Evolutionary conservation across 2,888 invertebrate species (phyloP).

Genomic region (Chymomyza fuscimana): DNA sequence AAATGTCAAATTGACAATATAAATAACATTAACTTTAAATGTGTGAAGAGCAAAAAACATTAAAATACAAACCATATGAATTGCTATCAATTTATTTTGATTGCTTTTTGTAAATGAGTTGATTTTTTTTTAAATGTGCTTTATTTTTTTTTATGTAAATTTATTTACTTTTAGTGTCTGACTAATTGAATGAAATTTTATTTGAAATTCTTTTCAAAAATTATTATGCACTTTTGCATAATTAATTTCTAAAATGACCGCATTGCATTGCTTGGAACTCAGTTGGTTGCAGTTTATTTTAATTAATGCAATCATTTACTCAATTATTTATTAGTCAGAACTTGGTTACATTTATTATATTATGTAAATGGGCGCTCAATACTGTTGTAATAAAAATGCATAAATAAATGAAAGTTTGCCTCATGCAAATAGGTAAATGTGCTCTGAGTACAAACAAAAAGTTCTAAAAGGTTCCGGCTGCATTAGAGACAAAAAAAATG

Average conservation of each 20-base stretch:
- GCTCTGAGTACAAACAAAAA: no score
- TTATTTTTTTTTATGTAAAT: neutral
- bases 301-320: neutral
- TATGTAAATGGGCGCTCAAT: no score
- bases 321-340: slow-evolving; percentile 4
- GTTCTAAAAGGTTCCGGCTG: no score
- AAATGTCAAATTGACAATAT: neutral
- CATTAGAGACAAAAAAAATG: no score
- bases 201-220: neutral
- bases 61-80: neutral
- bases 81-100: neutral
- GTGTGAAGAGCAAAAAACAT: neutral
- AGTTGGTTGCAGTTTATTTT: slow-evolving; percentile 4
- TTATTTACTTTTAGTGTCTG: neutral
- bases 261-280: neutral
- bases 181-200: slow-evolving; percentile 1
- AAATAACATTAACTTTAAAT: neutral
- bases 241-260: slow-evolving; percentile 4
- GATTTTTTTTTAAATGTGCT: neutral
- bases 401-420: no score
- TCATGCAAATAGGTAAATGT: no score
- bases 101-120: neutral
- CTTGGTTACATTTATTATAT: neutral
- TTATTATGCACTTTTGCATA: neutral
- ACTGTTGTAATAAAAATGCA: no score